phyloP scores from a whole-genome alignment of 2,888 invertebrate genomes.

The Diaphora mendica region DNA sequence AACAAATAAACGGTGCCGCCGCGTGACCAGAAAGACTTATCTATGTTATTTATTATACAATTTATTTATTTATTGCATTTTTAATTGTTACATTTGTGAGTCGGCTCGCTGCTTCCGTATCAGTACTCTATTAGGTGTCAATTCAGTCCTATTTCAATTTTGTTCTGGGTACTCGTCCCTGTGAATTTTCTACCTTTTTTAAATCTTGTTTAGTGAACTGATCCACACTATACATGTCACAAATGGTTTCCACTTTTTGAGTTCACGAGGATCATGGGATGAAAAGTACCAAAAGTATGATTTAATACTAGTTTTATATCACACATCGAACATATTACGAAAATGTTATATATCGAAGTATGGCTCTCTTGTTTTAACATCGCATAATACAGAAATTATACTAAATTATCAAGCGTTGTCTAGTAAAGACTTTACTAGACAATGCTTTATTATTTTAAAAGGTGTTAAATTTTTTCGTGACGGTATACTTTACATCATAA shows the following conservation, averaged over 20 bases:
- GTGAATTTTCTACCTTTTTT: not conserved
- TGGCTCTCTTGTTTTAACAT: too few species aligned
- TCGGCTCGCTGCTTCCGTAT: not conserved
- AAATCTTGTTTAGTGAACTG: not conserved
- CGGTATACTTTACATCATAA: not conserved
- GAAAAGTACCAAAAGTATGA: not conserved
- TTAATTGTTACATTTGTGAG: constrained; percentile 48
- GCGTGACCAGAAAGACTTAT: constrained; percentile 72
- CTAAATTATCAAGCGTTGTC: not conserved
- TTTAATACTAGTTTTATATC: not conserved
- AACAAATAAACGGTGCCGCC: constrained; percentile 75
- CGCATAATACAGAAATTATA: too few species aligned
- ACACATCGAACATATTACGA: too few species aligned
- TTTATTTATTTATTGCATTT: constrained; percentile 69
- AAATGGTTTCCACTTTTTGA: not conserved
- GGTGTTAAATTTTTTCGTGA: too few species aligned
- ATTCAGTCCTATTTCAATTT: not conserved
- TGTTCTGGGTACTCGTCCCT: not conserved
- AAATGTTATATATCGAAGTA: too few species aligned
- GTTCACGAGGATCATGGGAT: too few species aligned
- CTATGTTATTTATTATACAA: constrained; percentile 69
- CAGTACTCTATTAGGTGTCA: not conserved
- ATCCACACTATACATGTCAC: not conserved
- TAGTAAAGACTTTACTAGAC: too few species aligned
- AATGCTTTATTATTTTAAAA: too few species aligned